Evolutionary conservation across 2,888 invertebrate genomes (phyloP).

Genomic region (Eremobia ochroleuca): DNA sequence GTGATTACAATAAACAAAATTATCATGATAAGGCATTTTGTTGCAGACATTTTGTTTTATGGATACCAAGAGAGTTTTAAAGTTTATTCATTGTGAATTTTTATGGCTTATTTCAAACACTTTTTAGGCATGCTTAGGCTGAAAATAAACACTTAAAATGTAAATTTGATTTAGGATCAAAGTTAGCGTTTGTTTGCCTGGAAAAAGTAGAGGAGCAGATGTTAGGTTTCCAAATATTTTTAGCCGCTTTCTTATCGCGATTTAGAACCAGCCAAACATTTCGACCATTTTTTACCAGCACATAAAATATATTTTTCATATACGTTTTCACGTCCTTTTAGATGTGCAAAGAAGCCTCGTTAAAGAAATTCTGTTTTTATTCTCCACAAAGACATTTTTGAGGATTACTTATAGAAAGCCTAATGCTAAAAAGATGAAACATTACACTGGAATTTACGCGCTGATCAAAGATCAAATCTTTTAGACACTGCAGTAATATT

Average conservation of each 20-base stretch:
- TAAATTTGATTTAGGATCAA: conserved; percentile 51
- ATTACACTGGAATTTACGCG: conserved; percentile 29
- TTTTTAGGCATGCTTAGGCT: conserved; percentile 48
- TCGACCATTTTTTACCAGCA: not conserved
- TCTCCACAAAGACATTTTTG: not conserved
- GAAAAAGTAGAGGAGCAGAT: conserved; percentile 44
- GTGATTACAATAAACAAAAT: conserved; percentile 68
- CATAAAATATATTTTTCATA: not conserved
- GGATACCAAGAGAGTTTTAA: conserved; percentile 62
- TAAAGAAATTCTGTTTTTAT: conserved; percentile 3
- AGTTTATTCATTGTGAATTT: conserved; percentile 68
- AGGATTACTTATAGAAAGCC: conserved; percentile 24
- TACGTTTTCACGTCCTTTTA: not conserved
- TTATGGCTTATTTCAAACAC: conserved; percentile 65
- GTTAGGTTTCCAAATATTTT: conserved; percentile 9
- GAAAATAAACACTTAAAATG: conserved; percentile 52
- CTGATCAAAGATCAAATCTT: conserved; percentile 36
- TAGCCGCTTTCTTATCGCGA: not conserved
- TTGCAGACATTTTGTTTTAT: conserved; percentile 70
- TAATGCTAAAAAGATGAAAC: conserved; percentile 33
- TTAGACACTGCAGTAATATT: conserved; percentile 37
- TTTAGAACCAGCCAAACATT: not conserved
- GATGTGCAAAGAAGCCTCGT: not conserved
- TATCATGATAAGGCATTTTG: conserved; percentile 68
- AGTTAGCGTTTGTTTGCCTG: conserved; percentile 34